Conservation (phyloP, 64 coral and sea anemone species). For the Porites lutea region DNA sequence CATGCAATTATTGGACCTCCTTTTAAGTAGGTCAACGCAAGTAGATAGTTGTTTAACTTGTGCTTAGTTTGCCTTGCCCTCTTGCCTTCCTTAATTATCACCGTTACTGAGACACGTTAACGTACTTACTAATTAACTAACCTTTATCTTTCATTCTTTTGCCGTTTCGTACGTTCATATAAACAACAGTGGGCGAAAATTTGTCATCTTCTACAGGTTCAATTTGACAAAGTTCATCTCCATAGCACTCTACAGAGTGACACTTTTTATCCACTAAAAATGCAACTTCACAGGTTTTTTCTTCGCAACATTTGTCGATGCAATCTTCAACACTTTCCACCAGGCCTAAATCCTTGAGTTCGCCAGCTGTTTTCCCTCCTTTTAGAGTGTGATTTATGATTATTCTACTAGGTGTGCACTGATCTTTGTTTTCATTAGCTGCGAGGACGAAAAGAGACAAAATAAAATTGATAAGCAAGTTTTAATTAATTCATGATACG, state of each 20-base stretch:
- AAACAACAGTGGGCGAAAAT: constrained; percentile 85
- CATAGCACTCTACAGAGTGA: constrained; percentile 89
- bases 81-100: too few relatives aligned
- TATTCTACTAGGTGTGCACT: constrained; percentile 89
- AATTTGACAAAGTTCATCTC: constrained; percentile 91
- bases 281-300: constrained; percentile 81
- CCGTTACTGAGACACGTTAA: too few relatives aligned
- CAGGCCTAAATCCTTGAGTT: constrained; percentile 76
- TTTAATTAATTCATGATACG: not conserved
- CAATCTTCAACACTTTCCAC: constrained; percentile 88
- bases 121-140: not conserved
- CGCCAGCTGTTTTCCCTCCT: constrained; percentile 91
- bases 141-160: constrained; percentile 91
- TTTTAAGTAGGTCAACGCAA: too few relatives aligned
- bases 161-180: constrained; percentile 85
- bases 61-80: too few relatives aligned
- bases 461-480: not conserved
- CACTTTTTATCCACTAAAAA: constrained; percentile 78
- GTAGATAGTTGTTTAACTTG: too few relatives aligned
- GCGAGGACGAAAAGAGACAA: not conserved
- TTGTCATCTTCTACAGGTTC: constrained; percentile 63
- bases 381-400: constrained; percentile 85
- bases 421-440: constrained; percentile 57
- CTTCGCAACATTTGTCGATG: constrained; percentile 89
- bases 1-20: too few relatives aligned